phyloP scores from a whole-genome alignment of 2,797 vertebrate species.

The Chromobotia macracanthus region DNA sequence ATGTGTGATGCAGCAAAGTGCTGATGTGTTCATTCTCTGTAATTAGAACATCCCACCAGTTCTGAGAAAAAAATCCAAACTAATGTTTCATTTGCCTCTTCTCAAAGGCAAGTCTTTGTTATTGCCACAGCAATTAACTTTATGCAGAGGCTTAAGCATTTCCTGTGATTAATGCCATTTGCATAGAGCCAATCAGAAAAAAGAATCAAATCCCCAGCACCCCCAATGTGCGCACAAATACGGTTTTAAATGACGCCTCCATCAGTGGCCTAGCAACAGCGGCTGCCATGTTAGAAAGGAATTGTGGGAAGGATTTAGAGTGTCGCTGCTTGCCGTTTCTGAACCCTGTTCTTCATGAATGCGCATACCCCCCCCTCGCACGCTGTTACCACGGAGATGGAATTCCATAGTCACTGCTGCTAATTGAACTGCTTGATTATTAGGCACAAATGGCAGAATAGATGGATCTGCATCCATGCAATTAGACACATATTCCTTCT shows the following conservation, averaged over 20 bases:
- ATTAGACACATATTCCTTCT: conserved; percentile 15
- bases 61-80: conserved; percentile 73
- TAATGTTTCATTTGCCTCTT: conserved; percentile 79
- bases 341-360: conserved; percentile 10
- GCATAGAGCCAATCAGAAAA: conserved; percentile 74
- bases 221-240: conserved; percentile 23
- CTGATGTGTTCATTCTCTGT: conserved; percentile 79
- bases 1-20: conserved; percentile 73
- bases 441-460: conserved; percentile 32
- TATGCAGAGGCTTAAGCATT: conserved; percentile 73
- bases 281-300: conserved; percentile 44
- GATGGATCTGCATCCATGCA: not conserved
- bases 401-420: conserved; percentile 49
- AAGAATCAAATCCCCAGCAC: conserved; percentile 59
- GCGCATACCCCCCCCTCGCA: conserved; percentile 25
- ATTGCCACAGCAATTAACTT: conserved; percentile 79
- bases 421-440: conserved; percentile 71
- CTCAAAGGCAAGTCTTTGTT: conserved; percentile 69
- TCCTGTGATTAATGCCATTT: conserved; percentile 82
- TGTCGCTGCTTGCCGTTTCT: not conserved
- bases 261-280: conserved; percentile 64
- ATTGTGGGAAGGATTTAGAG: conserved; percentile 34
- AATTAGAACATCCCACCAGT: conserved; percentile 79
- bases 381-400: conserved; percentile 61
- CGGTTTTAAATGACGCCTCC: conserved; percentile 56